Conservation (phyloP, 2,797 vertebrate species). For the Crypturellus tataupa region DNA sequence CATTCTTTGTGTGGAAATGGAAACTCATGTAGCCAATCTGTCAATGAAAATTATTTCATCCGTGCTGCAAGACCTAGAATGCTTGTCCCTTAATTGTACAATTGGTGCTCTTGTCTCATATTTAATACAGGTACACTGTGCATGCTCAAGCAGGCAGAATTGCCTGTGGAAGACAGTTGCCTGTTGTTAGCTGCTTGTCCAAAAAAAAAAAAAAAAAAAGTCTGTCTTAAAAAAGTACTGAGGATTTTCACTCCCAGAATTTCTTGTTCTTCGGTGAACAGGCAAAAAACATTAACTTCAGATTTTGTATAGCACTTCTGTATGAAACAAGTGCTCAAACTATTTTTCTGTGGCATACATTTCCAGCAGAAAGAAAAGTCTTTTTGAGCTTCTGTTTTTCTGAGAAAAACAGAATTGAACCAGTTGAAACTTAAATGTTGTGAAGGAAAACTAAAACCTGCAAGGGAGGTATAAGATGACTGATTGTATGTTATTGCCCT, state of each 20-base stretch:
- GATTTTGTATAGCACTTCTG: neutral
- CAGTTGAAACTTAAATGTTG: neutral
- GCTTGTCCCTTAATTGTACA: neutral
- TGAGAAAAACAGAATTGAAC: neutral
- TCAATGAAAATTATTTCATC: neutral
- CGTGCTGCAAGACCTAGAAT: neutral
- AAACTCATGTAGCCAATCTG: neutral
- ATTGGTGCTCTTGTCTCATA: too few relatives aligned
- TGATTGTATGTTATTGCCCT: neutral
- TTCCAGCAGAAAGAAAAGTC: neutral
- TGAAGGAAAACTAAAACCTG: neutral
- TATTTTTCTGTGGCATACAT: neutral
- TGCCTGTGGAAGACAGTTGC: neutral
- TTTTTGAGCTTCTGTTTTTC: neutral
- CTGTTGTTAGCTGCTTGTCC: neutral
- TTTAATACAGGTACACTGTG: neutral
- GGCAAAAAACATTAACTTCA: neutral
- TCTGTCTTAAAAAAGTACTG: neutral
- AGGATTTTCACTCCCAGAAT: neutral
- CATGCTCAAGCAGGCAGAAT: neutral
- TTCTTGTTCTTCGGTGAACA: neutral
- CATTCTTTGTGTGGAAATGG: neutral
- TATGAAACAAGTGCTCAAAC: neutral
- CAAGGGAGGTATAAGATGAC: neutral
- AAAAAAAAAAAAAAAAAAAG: too few relatives aligned